Conservation (phyloP, 2,888 invertebrate genomes). For the Amaurobius ferox region DNA sequence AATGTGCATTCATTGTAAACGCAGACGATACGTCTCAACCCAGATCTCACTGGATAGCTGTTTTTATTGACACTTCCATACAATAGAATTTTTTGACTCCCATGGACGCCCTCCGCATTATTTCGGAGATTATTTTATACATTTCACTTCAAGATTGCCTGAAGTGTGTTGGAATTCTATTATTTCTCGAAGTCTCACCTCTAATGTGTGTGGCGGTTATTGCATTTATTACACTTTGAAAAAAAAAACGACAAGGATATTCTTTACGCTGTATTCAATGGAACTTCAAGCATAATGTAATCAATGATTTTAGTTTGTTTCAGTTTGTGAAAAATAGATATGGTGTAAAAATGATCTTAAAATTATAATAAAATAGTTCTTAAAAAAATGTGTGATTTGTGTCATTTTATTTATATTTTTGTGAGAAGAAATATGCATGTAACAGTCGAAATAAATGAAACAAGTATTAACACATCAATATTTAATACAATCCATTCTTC, state of each 20-base stretch:
- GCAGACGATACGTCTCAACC: background rate
- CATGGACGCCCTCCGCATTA: conserved; percentile 40
- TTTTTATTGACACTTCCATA: conserved; percentile 17
- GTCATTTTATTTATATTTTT: too few relatives aligned
- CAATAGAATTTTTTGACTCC: conserved; percentile 46
- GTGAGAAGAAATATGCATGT: too few relatives aligned
- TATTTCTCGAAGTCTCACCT: background rate
- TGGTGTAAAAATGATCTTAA: conserved; percentile 19
- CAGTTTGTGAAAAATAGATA: conserved; percentile 43
- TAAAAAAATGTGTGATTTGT: too few relatives aligned
- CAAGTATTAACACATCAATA: too few relatives aligned
- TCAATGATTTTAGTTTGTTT: conserved; percentile 30
- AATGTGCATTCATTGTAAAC: conserved; percentile 26
- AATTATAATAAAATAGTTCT: background rate
- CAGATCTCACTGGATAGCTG: conserved; percentile 57
- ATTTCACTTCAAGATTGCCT: background rate
- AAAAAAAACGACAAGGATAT: background rate
- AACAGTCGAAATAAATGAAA: too few relatives aligned
- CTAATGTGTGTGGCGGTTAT: conserved; percentile 36
- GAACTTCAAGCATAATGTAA: background rate
- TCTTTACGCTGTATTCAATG: conserved; percentile 9
- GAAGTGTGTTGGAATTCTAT: background rate
- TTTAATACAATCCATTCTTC: too few relatives aligned
- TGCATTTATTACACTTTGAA: conserved; percentile 27
- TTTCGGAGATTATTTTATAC: background rate